Conservation (phyloP, 2,113 vertebrate species). For the Steatornis caripensis region DNA sequence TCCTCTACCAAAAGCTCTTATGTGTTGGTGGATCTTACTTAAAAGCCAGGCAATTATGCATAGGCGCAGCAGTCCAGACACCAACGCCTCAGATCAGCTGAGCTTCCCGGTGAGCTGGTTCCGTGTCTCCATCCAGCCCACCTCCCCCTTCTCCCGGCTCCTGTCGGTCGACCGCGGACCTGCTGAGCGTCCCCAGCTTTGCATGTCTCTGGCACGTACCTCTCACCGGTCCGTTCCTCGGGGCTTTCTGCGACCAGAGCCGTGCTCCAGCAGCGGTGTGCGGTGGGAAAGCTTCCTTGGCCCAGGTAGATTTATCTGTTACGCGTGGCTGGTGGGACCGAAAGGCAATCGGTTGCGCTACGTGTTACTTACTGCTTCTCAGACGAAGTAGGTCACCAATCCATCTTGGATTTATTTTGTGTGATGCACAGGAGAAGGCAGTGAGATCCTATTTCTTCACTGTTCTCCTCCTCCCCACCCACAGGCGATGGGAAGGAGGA, state of each 20-base stretch:
- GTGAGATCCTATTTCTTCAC: not conserved
- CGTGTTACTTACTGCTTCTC: not conserved
- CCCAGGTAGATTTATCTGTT: not conserved
- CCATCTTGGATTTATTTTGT: not conserved
- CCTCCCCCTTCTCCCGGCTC: not conserved
- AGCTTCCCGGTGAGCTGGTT: not conserved
- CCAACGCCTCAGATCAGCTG: not conserved
- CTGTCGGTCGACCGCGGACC: accelerated
- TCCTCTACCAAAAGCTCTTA: not conserved
- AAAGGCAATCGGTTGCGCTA: not conserved
- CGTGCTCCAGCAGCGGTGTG: not conserved
- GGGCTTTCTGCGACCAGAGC: not conserved
- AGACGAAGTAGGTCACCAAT: not conserved
- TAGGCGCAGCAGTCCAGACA: not conserved
- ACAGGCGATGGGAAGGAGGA: not conserved
- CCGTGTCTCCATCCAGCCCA: not conserved
- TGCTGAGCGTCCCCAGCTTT: not conserved
- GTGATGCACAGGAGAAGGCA: not conserved
- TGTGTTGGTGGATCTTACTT: not conserved
- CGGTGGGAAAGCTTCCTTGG: not conserved
- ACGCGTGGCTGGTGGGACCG: not conserved
- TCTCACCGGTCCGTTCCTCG: accelerated
- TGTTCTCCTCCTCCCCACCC: not conserved
- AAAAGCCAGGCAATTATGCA: not conserved
- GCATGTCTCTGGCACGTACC: not conserved